Evolutionary conservation across 1,140 invertebrate genomes (phyloP).

Genomic region (Sycophila sp.): DNA sequence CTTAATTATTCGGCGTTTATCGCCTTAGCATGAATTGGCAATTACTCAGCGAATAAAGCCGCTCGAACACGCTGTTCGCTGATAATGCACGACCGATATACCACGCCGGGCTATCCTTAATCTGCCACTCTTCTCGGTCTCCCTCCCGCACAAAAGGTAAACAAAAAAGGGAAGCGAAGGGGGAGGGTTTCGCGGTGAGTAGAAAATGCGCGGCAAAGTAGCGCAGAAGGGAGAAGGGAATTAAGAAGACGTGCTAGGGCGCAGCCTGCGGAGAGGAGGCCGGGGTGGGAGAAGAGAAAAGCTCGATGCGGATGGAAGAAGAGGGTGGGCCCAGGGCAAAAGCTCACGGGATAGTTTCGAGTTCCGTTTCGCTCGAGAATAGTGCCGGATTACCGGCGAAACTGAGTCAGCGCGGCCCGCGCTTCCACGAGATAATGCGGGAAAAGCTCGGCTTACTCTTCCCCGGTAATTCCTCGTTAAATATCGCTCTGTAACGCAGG

Average conservation of each 20-base stretch:
- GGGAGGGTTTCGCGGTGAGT: background rate
- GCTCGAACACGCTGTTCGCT: background rate
- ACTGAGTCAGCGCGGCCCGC: constrained; percentile 53
- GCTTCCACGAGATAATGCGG: constrained; percentile 57
- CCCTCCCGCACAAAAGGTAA: background rate
- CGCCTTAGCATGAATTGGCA: background rate
- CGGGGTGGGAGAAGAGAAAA: background rate
- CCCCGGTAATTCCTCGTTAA: constrained; percentile 55
- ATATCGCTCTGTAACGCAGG: constrained; percentile 49
- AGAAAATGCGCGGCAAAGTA: constrained; percentile 4
- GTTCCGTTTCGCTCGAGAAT: constrained; percentile 49
- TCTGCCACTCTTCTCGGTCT: background rate
- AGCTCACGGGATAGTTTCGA: constrained; percentile 46
- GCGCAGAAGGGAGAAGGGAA: background rate
- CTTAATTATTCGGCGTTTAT: background rate
- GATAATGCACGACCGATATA: background rate
- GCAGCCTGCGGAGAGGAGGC: background rate
- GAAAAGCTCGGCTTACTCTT: constrained; percentile 56
- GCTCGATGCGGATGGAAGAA: background rate
- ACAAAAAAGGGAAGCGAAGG: background rate
- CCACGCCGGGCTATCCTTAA: background rate
- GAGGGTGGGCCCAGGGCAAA: background rate
- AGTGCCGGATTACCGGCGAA: constrained; percentile 56
- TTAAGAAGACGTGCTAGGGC: constrained; percentile 18
- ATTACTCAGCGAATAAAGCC: constrained; percentile 2